Evolutionary conservation across 2,797 vertebrate species (phyloP).

Genomic region (Neopelma chrysocephalum): DNA sequence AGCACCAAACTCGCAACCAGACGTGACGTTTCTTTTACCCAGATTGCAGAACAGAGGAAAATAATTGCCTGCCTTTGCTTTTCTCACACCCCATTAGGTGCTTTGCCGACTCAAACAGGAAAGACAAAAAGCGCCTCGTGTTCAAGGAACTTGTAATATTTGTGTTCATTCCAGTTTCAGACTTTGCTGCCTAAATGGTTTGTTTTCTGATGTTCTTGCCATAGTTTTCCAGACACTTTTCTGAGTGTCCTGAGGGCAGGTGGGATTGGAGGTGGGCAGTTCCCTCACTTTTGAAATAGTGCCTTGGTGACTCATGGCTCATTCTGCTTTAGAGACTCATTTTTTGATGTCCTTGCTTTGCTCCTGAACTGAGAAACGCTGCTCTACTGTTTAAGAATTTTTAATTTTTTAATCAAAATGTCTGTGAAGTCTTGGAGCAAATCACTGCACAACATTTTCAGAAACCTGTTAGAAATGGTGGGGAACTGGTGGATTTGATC

Average conservation of each 20-base stretch:
- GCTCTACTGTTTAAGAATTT: background rate
- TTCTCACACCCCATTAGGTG: conserved; percentile 43
- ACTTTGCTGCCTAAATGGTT: background rate
- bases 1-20: background rate
- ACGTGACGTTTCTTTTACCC: conserved; percentile 10
- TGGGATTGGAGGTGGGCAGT: background rate
- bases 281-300: background rate
- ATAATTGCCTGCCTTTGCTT: conserved; percentile 48
- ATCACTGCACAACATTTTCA: background rate
- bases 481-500: background rate
- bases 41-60: conserved; percentile 45
- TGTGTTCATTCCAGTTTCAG: background rate
- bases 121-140: background rate
- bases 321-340: background rate
- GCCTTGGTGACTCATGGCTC: background rate
- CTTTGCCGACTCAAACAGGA: background rate
- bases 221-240: background rate
- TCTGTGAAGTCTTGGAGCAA: background rate
- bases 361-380: background rate
- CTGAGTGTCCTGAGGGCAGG: background rate
- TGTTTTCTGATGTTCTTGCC: background rate
- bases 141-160: conserved; percentile 27
- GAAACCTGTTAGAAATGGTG: background rate
- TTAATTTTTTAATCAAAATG: background rate
- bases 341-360: background rate